These are phyloP conservation scores for Buteo buteo DNA, from an alignment of 2,113 vertebrate species.

Conservation along the genomic window DNA sequence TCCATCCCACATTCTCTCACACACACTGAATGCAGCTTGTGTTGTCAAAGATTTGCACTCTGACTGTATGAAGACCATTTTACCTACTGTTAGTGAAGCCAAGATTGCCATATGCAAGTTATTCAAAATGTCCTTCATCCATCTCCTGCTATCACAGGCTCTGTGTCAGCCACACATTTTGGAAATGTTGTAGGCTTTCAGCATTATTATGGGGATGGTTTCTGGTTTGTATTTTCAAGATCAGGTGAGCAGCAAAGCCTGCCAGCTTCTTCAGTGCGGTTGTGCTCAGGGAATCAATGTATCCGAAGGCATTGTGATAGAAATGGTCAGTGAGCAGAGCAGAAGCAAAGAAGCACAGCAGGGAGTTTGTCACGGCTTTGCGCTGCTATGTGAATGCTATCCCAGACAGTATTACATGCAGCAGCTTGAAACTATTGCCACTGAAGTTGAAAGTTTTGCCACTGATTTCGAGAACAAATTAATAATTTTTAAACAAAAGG, in stretches of 20 bases:
- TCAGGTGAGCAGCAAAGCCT: not conserved
- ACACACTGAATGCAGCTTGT: not conserved
- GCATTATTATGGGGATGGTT: not conserved
- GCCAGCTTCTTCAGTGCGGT: not conserved
- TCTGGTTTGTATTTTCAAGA: not conserved
- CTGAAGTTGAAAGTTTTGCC: not conserved
- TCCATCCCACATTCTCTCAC: not conserved
- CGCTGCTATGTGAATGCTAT: rapidly evolving
- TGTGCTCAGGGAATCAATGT: not conserved
- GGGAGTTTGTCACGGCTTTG: not conserved
- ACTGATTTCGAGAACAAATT: not conserved
- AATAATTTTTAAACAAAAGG: not conserved
- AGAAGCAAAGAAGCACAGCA: not conserved
- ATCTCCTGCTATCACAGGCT: not conserved
- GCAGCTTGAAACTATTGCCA: not conserved
- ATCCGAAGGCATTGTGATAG: not conserved
- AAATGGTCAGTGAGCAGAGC: not conserved
- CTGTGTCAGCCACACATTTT: not conserved
- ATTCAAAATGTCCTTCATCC: not conserved
- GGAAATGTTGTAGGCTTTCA: not conserved
- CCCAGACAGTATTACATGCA: not conserved
- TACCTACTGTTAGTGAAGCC: not conserved
- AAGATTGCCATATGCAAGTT: not conserved
- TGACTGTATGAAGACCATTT: not conserved
- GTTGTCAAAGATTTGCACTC: not conserved